phyloP scores from a whole-genome alignment of 23 tunicate species.

The Ciona savignyi region DNA sequence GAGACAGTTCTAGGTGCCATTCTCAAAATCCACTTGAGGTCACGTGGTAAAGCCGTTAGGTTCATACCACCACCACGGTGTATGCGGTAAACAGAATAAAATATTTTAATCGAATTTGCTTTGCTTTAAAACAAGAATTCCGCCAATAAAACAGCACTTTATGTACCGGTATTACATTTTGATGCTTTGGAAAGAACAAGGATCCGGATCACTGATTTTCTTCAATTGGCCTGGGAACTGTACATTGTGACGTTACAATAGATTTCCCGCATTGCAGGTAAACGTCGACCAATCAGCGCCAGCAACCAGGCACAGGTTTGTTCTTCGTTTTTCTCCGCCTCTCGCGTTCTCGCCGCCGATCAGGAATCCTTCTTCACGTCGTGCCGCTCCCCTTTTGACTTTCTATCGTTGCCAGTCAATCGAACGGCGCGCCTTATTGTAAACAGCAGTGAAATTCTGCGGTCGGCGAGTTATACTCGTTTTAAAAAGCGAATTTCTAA shows the following conservation, averaged over 20 bases:
- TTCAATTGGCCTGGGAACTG: background rate
- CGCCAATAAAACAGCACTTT: too few species aligned
- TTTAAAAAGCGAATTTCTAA: too few species aligned
- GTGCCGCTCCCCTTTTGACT: background rate
- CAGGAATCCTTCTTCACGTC: background rate
- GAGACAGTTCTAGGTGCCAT: too few species aligned
- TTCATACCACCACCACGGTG: too few species aligned
- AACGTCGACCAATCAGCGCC: background rate
- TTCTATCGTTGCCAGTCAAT: background rate
- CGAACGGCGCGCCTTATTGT: background rate
- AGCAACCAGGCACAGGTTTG: background rate
- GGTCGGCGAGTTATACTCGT: background rate
- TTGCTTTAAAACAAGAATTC: too few species aligned
- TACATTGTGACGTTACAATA: background rate
- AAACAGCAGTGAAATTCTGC: background rate
- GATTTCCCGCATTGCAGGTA: background rate
- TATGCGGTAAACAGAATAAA: too few species aligned
- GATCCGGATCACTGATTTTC: background rate
- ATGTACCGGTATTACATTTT: too few species aligned
- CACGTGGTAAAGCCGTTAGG: too few species aligned
- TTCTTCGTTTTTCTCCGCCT: background rate
- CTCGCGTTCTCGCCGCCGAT: background rate
- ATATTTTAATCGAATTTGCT: too few species aligned
- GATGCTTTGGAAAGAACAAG: too few species aligned
- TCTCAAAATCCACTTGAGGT: too few species aligned